These are phyloP conservation scores for Prionailurus viverrinus DNA, from an alignment of 2,113 vertebrate genomes.

Conservation along the genomic window DNA sequence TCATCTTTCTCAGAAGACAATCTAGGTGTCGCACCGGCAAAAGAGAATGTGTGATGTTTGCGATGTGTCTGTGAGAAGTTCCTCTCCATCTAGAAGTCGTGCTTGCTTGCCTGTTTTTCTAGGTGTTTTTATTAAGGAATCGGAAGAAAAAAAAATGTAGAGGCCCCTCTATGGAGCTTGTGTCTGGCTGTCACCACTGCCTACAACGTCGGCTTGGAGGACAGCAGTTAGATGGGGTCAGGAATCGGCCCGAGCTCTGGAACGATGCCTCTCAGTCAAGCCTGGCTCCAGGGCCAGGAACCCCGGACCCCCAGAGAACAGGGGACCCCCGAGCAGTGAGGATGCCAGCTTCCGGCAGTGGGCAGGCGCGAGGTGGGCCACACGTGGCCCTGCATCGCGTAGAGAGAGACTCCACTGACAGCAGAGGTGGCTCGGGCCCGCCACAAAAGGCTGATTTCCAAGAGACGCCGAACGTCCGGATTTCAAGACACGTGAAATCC, in stretches of 20 bases:
- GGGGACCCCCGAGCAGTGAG: not conserved
- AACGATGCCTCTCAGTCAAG: not conserved
- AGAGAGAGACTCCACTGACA: not conserved
- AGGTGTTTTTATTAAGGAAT: conserved; percentile 60
- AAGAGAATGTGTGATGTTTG: conserved; percentile 38
- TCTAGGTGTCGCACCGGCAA: conserved; percentile 40
- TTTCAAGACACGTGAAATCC: not conserved
- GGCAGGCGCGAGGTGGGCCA: not conserved
- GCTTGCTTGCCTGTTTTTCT: not conserved
- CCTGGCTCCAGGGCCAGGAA: not conserved
- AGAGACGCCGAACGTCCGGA: not conserved
- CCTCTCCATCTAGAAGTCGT: not conserved
- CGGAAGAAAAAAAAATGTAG: not conserved
- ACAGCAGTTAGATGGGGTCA: not conserved
- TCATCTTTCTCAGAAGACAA: conserved; percentile 78
- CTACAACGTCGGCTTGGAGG: not conserved
- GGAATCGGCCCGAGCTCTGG: not conserved
- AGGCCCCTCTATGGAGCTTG: not conserved
- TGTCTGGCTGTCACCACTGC: not conserved
- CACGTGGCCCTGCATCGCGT: not conserved
- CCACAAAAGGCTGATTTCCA: not conserved
- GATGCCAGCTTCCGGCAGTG: not conserved
- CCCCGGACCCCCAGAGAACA: not conserved
- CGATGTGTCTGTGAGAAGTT: conserved; percentile 5
- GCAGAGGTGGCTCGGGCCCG: no score